Base-by-base conservation (phyloP, 2,113 vertebrate species). In the Ciconia stormi region DNA sequence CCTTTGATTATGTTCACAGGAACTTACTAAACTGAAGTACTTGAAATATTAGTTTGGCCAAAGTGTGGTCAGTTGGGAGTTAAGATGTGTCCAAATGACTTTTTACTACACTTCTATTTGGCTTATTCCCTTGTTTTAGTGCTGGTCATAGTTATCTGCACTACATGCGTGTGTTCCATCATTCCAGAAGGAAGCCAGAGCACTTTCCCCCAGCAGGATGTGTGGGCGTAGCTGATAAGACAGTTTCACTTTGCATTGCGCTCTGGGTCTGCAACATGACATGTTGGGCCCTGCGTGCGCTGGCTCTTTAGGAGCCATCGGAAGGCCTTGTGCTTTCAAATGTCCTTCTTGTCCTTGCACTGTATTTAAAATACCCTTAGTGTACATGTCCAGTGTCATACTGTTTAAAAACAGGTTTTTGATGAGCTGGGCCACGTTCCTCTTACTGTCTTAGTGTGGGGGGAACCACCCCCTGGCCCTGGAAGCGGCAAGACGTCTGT, bases 251-350 rank as follows among this genome's bases (percentile, higher is more conserved):
- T 44, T 22, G 27, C 47, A 2, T 18, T 56, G 29, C 2, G 1
- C 23, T 40, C 42, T 34, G 11, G 6, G 16, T 46, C 30, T 2
- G 42, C 27, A 11, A 6, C 0, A 2, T 65, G 61, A 13, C 56
- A 55, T 15, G 4, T 34, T 63, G 23, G 34, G 49, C 34, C 46
- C 25, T 40, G 42, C 27, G 42, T 63, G 77, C 29, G 26, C 16
- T 62, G 30, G 8, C 50, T 62, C 8, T 85, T 11, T 4, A 16
- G 36, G 36, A 90, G 13, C 46, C 5, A 2, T 70, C 50, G 20
- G 36, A 47, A 66, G 36, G 55, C 70, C 25, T 46, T 49, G 25
- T 46, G 61, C 46, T 79, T 82, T 74, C 50, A 40, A 14, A 49
- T 25, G 46, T 18, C 34, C 15, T 63, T 29, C 50, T 84, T 2